Conservation (phyloP, 2,113 vertebrate genomes). For the Montifringilla adamsi region DNA sequence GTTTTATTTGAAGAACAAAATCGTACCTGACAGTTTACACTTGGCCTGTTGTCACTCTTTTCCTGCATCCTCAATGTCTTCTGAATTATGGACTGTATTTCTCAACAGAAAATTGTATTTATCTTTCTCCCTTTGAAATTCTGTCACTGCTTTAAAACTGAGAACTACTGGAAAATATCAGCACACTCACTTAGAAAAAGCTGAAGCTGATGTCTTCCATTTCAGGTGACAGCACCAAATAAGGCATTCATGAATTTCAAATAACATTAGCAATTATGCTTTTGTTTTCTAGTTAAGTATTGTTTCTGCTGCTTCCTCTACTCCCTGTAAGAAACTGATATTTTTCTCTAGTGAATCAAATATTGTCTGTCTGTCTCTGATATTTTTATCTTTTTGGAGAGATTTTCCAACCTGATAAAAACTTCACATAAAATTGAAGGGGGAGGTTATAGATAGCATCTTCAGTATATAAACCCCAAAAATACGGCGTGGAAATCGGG, state of each 20-base stretch:
- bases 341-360: neutral
- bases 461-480: neutral
- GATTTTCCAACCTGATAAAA: neutral
- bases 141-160: neutral
- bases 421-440: neutral
- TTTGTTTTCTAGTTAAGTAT: neutral
- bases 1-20: neutral
- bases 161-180: neutral
- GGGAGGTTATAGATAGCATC: neutral
- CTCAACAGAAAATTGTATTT: neutral
- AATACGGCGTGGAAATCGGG: neutral
- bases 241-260: neutral
- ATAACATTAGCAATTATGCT: neutral
- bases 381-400: neutral
- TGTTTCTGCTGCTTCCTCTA: neutral
- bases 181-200: neutral
- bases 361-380: neutral
- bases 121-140: neutral
- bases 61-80: neutral
- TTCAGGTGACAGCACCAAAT: neutral
- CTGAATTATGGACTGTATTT: neutral
- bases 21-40: neutral
- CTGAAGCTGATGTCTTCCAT: neutral
- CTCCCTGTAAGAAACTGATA: neutral
- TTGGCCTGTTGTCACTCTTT: neutral